Base-by-base conservation (phyloP, 2,113 vertebrate genomes). In the Nesogale talazaci region DNA sequence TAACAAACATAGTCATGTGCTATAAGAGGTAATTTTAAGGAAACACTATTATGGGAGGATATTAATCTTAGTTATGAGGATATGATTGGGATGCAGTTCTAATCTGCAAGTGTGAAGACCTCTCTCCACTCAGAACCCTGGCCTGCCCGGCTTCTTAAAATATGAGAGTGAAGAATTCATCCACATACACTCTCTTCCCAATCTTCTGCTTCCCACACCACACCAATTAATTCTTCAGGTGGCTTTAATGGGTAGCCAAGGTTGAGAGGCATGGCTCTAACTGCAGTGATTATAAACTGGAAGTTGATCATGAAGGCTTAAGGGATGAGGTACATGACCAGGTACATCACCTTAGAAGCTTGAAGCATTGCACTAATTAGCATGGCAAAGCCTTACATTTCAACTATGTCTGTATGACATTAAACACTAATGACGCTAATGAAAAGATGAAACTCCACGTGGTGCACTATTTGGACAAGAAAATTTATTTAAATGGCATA, bases 401-500 rank as follows among this genome's bases (percentile, higher is more conserved):
- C 79, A 79, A 57, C 25, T 34, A 17, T 42, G 7, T 70, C 57
- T 75, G 36, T 46, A 29, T 36, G 52, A 56, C 61, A 42, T 56
- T 75, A 93, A 79, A 83, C 34, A 75, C 46, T 2, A 52, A 52
- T 52, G 46, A 52, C 19, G 42, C 0, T 75, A n/a, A 70, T 80
- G 1, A 42, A 81, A 91, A 69, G 38, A 87, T 57, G 27, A 38
- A 89, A 80, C 69, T 70, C 31, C 12, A 76, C 36, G 79, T 38
- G 69, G 42, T 74, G 42, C 36, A 75, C 38, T 40, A 92, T 89
- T 80, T 69, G 22, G 38, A 52, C 59, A 57, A 65, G 56, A 15
- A n/a, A 57, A 46, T 84, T 86, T 93, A 34, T 86, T 86, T 92
- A 83, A 61, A 29, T 70, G 20, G 14, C 29, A 57, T 93, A n/a